Percentiles rank a stretch among this genome's conserved stretches.
Conservation (phyloP, 2,113 vertebrate species). For the Chloroceryle aenea region DNA sequence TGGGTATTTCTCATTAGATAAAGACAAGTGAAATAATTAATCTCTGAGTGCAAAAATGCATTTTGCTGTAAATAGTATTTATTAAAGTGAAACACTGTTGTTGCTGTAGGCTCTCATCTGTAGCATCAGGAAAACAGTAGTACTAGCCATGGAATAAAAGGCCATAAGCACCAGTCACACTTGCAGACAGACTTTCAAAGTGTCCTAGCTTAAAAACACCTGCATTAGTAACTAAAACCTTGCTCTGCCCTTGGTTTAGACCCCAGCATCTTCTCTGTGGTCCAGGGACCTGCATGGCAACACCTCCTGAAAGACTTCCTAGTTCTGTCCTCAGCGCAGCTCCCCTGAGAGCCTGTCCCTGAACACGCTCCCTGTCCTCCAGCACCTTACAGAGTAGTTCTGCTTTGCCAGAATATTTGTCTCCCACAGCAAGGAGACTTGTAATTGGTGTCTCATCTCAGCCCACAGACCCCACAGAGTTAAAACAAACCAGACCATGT, state of each 20-base stretch:
- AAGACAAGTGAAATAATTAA: background rate
- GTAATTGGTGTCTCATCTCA: background rate
- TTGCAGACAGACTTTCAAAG: background rate
- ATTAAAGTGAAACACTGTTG: accelerated
- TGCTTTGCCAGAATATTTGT: background rate
- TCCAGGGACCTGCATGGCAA: background rate
- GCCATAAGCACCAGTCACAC: background rate
- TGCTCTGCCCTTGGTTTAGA: background rate
- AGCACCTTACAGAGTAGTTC: accelerated
- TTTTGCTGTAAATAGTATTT: background rate
- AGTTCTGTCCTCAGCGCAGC: background rate
- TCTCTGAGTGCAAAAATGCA: background rate
- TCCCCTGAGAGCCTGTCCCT: background rate
- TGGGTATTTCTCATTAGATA: background rate
- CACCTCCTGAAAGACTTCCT: background rate
- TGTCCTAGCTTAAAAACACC: background rate
- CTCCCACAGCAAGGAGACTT: background rate
- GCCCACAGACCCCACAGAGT: background rate
- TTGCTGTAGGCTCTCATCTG: background rate
- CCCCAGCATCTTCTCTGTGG: background rate
- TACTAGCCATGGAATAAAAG: background rate
- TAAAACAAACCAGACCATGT: background rate
- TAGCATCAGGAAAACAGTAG: background rate
- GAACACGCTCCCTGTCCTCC: background rate
- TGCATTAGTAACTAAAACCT: background rate